Conservation (phyloP, 2,888 invertebrate species). For the Ormyrus nitidulus region DNA sequence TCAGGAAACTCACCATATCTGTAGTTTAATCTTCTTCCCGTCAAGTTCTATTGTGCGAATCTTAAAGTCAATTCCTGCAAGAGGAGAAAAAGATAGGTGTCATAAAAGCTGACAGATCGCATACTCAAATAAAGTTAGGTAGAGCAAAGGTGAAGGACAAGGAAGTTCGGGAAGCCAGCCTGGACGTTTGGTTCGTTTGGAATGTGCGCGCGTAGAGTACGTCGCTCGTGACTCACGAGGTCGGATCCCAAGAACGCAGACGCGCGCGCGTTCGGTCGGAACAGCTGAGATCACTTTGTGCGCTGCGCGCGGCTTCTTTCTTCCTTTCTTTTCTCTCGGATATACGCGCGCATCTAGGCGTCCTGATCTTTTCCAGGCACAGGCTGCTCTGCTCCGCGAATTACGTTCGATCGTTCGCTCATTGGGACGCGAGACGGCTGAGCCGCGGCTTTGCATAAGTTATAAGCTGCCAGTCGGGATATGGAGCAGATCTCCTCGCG, state of each 20-base stretch:
- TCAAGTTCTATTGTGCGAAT: conserved; percentile 98
- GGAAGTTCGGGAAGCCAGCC: not conserved
- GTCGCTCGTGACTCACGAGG: conserved; percentile 21
- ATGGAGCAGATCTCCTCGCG: no score
- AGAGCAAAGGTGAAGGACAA: conserved; percentile 23
- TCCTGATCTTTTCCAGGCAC: no score
- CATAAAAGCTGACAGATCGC: not conserved
- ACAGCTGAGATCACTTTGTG: conserved; percentile 44
- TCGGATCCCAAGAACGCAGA: not conserved
- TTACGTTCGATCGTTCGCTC: no score
- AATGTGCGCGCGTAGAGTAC: conserved; percentile 16
- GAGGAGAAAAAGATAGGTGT: conserved; percentile 42
- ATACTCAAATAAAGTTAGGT: not conserved
- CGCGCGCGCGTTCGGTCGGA: not conserved
- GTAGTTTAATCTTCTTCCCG: conserved; percentile 98
- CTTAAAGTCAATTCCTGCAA: conserved; percentile 98
- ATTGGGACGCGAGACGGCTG: no score
- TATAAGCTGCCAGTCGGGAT: no score
- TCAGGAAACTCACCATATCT: conserved; percentile 90
- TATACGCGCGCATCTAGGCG: not conserved
- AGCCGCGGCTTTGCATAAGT: no score
- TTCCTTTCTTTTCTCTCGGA: not conserved
- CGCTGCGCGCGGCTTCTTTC: not conserved
- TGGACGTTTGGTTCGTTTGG: conserved; percentile 29
- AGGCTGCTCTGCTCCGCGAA: no score